These are phyloP conservation scores for Xylocopa sonorina DNA, from an alignment of 1,140 invertebrate genomes.

Conservation along the genomic window DNA sequence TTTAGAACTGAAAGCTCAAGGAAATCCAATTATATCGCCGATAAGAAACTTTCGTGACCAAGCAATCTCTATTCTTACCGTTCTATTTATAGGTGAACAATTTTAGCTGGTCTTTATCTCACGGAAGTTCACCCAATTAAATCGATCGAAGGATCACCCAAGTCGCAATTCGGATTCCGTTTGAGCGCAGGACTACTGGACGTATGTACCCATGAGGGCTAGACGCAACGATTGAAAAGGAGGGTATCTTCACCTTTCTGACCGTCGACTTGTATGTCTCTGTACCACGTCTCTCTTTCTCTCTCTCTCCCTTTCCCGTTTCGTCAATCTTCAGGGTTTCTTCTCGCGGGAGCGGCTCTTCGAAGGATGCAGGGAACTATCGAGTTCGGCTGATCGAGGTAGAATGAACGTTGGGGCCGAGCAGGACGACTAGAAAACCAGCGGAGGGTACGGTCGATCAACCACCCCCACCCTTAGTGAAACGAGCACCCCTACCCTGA, in stretches of 20 bases:
- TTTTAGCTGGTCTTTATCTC: constrained; percentile 11
- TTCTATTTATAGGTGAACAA: constrained; percentile 19
- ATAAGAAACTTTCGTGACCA: not conserved
- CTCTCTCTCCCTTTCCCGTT: too few species aligned
- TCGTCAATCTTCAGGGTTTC: constrained; percentile 1
- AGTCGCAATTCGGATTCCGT: not conserved
- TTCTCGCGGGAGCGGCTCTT: not conserved
- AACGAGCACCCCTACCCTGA: constrained; percentile 49
- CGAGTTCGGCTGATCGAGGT: constrained; percentile 64
- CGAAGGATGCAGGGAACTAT: constrained; percentile 45
- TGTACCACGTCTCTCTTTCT: not conserved
- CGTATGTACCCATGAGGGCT: too few species aligned
- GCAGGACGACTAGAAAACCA: constrained; percentile 66
- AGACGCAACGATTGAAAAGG: not conserved
- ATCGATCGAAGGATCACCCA: constrained; percentile 20
- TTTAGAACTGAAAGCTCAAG: not conserved
- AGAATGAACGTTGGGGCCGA: constrained; percentile 67
- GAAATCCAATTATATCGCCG: not conserved
- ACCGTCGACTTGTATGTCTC: constrained; percentile 1
- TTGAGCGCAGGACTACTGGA: too few species aligned
- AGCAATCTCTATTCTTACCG: not conserved
- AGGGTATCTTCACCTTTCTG: constrained; percentile 40
- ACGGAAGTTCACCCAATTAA: constrained; percentile 14
- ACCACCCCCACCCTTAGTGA: constrained; percentile 68
- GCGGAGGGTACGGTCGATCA: constrained; percentile 73